Evolutionary conservation across 2,888 invertebrate genomes (phyloP), one percentile per base, ranked within the genome.

Genomic region (Anarsia innoxiella): DNA sequence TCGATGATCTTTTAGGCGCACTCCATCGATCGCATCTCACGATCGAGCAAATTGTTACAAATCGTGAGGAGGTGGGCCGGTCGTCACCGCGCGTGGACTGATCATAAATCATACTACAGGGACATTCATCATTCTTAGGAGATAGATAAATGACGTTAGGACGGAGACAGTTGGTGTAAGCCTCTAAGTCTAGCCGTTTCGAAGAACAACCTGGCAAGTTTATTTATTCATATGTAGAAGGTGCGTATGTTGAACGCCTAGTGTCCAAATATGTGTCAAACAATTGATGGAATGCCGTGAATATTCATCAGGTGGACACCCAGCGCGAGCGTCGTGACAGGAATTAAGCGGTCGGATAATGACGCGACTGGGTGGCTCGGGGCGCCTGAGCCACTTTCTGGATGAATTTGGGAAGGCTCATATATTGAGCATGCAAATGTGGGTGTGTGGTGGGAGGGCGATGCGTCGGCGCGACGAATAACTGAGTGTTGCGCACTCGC

Each of bases 1-100:
- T 83, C 77, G 82, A 84, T 82, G 79, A 78, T 79, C 67, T 71
- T 66, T 63, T 69, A 66, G 68, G 71, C 65, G 65, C 65, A 70
- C 71, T 74, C 69, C 78, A 72, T 80, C 80, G 82, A 80, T 80
- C 78, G 79, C 74, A 82, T 82, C 82, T 78, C 76, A 78, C 78
- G 82, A 83, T 82, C 82, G 69, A 82, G 83, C 83, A 84, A 84
- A 84, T 84, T 84, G 83, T 79, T 82, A 84, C 83, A 84, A 84
- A 82, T 82, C 77, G 82, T 79, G 69, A 71, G 60, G 79, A 76
- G 82, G 83, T 82, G 82, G 83, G 77, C 79, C 68, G 64, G 78
- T 79, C 83, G 80, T 83, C 83, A 84, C 77, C 72, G 73, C 68
- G 67, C 67, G 74, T 70, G 74, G 74, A 71, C 69, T 51, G 65